Percentiles rank a stretch among this genome's conserved stretches.
Conservation (phyloP, 2,888 invertebrate species). For the Nysson spinosus region DNA sequence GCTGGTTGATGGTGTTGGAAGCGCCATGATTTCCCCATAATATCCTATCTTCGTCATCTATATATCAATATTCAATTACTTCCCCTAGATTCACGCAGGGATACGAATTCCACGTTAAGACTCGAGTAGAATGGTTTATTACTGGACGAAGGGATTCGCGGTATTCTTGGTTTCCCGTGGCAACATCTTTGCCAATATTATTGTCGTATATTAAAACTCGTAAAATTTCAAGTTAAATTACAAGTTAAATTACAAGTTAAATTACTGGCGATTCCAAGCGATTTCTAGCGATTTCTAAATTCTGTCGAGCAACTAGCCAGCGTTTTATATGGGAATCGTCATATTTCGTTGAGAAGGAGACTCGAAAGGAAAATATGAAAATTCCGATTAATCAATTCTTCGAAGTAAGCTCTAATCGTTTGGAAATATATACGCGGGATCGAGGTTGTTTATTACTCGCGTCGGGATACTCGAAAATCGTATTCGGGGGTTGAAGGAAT, state of each 20-base stretch:
- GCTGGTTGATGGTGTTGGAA: slow-evolving; percentile 22
- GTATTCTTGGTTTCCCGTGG: slow-evolving; percentile 45
- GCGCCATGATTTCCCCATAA: slow-evolving; percentile 41
- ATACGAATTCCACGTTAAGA: slow-evolving; percentile 53
- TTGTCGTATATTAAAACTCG: slow-evolving; percentile 1
- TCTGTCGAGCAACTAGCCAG: no score
- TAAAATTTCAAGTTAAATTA: slow-evolving; percentile 5
- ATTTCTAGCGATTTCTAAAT: no score
- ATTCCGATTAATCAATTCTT: slow-evolving; percentile 21
- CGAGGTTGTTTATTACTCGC: slow-evolving; percentile 66
- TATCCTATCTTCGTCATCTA: slow-evolving; percentile 61
- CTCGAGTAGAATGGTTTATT: slow-evolving; percentile 66
- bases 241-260: no score
- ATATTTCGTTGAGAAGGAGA: no score
- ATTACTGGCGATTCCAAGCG: no score
- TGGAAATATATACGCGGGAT: slow-evolving; percentile 54
- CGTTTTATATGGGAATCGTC: no score
- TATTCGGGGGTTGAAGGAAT: slow-evolving; percentile 48
- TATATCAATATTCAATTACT: slow-evolving; percentile 73
- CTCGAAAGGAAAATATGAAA: no score
- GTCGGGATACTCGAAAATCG: slow-evolving; percentile 61
- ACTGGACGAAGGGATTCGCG: slow-evolving; percentile 34
- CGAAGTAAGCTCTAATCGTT: slow-evolving; percentile 44
- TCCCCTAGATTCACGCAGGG: slow-evolving; percentile 56
- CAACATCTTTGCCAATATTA: slow-evolving; percentile 52